phyloP scores from a whole-genome alignment of 2,888 invertebrate species.

The Tricholauxania praeusta region DNA sequence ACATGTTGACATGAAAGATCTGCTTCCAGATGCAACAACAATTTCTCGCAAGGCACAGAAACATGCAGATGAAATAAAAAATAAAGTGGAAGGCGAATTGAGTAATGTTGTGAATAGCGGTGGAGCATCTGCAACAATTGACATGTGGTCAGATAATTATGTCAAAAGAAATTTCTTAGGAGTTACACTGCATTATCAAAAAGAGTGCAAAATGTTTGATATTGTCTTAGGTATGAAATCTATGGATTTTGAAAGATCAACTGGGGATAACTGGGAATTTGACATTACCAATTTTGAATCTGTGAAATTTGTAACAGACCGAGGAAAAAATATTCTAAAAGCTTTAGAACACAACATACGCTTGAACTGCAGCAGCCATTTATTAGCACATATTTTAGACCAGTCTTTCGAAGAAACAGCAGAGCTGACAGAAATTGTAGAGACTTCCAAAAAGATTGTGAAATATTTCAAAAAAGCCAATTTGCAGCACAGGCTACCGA shows the following conservation, averaged over 20 bases:
- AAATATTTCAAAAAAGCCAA: constrained; percentile 43
- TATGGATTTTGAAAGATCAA: constrained; percentile 44
- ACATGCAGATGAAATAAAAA: constrained; percentile 39
- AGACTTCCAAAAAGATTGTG: constrained; percentile 27
- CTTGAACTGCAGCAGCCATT: constrained; percentile 39
- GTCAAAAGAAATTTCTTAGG: constrained; percentile 44
- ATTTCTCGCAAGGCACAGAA: constrained; percentile 39
- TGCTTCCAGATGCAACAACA: constrained; percentile 40
- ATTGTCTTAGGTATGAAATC: constrained; percentile 43
- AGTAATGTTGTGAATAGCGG: constrained; percentile 36
- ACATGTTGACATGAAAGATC: constrained; percentile 42
- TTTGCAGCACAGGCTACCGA: constrained; percentile 40
- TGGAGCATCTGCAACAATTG: constrained; percentile 42
- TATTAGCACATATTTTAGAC: constrained; percentile 39
- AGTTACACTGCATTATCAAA: constrained; percentile 3
- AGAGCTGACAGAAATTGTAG: constrained; percentile 16
- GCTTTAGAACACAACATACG: constrained; percentile 40
- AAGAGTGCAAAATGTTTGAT: constrained; percentile 41
- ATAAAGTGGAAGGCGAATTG: not conserved
- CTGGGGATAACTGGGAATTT: constrained; percentile 39
- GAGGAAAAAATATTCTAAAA: constrained; percentile 36
- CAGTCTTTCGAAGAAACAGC: constrained; percentile 32
- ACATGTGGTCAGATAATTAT: constrained; percentile 47
- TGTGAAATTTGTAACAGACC: constrained; percentile 40
- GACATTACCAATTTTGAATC: constrained; percentile 36